Evolutionary conservation across 1,140 invertebrate genomes (phyloP).

Genomic region (Zeugodacus cucurbitae): DNA sequence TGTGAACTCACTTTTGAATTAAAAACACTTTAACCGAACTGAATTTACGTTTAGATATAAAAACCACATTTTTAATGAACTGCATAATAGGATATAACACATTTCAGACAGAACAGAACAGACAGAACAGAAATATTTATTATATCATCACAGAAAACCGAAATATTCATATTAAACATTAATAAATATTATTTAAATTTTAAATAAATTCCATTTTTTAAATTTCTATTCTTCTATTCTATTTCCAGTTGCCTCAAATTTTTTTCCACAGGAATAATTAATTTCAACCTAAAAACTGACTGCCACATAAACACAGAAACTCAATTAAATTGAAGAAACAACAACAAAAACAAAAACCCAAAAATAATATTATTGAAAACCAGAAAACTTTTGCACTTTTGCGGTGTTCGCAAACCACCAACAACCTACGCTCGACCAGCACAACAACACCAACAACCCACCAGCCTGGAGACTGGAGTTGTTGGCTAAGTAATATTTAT

Average conservation of each 20-base stretch:
- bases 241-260: neutral
- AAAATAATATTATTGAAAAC: neutral
- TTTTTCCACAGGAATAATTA: neutral
- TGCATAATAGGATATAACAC: no score
- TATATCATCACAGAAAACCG: no score
- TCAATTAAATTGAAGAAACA: neutral
- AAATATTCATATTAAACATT: no score
- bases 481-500: neutral
- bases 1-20: no score
- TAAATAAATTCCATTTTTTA: neutral
- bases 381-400: neutral
- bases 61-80: no score
- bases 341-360: neutral
- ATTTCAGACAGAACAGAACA: no score
- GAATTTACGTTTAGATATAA: no score
- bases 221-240: neutral
- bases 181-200: no score
- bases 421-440: neutral
- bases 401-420: neutral
- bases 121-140: no score
- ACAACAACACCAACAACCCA: neutral
- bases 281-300: neutral
- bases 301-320: constrained; percentile 34
- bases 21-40: no score
- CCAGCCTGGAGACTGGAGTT: neutral